phyloP scores from a whole-genome alignment of 2,888 invertebrate genomes.

The Lasius platythorax region DNA sequence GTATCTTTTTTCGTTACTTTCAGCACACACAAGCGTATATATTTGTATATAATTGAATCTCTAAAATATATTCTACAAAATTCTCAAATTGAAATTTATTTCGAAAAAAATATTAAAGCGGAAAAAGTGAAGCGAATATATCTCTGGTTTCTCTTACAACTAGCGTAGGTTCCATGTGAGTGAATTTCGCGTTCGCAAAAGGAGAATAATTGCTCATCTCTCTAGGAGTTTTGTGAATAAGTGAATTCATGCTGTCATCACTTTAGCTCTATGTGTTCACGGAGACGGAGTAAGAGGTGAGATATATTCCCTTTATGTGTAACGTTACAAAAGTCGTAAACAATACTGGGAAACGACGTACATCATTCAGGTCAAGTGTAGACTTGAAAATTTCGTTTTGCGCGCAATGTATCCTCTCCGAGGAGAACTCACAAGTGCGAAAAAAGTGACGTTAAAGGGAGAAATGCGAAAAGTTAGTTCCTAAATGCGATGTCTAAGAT shows the following conservation, averaged over 20 bases:
- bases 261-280: constrained; percentile 9
- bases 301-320: constrained; percentile 19
- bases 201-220: not conserved
- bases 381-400: constrained; percentile 32
- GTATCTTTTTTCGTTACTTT: not conserved
- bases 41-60: not conserved
- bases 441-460: constrained; percentile 1
- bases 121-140: not conserved
- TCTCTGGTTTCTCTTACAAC: not conserved
- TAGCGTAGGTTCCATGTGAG: not conserved
- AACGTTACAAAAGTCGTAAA: not conserved
- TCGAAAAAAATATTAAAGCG: not conserved
- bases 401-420: not conserved
- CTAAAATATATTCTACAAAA: not conserved
- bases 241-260: constrained; percentile 4
- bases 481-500: constrained; percentile 1
- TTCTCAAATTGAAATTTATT: not conserved
- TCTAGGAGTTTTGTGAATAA: not conserved
- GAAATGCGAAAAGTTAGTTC: constrained; percentile 8
- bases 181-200: not conserved
- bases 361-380: constrained; percentile 33
- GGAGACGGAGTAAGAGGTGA: not conserved
- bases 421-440: too few relatives aligned
- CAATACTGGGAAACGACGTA: constrained; percentile 14
- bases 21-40: not conserved